A percentile compares a stretch with the other conserved stretches of the same genome.
phyloP scores from a whole-genome alignment of 2,113 vertebrate genomes.

The Brienomyrus longianalis region DNA sequence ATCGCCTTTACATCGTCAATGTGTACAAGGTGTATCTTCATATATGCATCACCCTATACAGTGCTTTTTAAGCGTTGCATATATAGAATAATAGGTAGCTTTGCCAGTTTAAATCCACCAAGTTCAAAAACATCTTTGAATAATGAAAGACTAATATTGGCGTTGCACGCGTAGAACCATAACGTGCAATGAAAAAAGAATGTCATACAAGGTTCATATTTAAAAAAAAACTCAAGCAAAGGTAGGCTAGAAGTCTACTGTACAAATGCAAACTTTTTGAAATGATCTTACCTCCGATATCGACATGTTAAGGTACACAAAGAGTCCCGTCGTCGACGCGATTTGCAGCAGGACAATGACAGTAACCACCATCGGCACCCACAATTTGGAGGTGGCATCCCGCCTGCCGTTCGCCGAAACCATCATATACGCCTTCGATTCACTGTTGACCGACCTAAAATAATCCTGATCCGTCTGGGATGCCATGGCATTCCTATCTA shows the following conservation, averaged over 20 bases:
- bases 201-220: background rate
- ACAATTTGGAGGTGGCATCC: slow-evolving; percentile 31
- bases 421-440: slow-evolving; percentile 37
- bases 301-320: slow-evolving; percentile 41
- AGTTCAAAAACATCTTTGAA: background rate
- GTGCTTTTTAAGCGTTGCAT: background rate
- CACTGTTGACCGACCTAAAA: slow-evolving; percentile 31
- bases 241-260: background rate
- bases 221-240: background rate
- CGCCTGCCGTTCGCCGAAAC: slow-evolving; percentile 20
- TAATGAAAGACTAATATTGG: background rate
- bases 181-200: background rate
- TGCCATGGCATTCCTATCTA: slow-evolving; percentile 27
- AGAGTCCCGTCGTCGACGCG: slow-evolving; percentile 37
- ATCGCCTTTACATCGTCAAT: background rate
- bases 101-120: background rate
- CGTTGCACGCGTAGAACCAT: background rate
- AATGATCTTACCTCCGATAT: slow-evolving; percentile 37
- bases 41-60: background rate
- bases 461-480: slow-evolving; percentile 25
- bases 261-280: background rate
- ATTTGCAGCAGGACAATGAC: slow-evolving; percentile 38
- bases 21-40: background rate
- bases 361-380: slow-evolving; percentile 30
- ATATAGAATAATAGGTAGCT: background rate